Conservation (phyloP, 2,888 invertebrate genomes). For the Heterodera filipjevi region DNA sequence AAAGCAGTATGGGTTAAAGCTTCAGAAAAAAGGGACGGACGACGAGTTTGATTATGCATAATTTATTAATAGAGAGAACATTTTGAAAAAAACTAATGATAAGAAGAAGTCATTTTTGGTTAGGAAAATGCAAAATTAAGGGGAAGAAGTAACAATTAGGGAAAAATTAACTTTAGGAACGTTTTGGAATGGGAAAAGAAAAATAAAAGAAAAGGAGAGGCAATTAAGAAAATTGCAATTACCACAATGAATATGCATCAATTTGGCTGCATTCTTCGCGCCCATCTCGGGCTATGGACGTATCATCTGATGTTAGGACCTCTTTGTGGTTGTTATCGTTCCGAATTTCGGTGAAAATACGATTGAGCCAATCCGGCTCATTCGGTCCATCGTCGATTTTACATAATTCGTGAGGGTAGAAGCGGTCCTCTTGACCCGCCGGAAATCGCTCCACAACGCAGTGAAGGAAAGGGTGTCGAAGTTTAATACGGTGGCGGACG, state of each 20-base stretch:
- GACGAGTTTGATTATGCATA: background rate
- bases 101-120: too few species aligned
- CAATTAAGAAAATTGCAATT: background rate
- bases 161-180: background rate
- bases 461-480: background rate
- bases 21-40: background rate
- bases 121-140: background rate
- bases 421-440: background rate
- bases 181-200: background rate
- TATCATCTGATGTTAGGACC: too few species aligned
- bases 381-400: background rate
- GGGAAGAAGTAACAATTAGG: background rate
- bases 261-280: background rate
- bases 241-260: background rate
- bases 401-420: background rate
- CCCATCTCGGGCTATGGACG: too few species aligned
- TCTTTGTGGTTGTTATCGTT: background rate
- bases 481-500: background rate
- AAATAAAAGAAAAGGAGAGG: background rate
- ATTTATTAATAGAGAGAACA: too few species aligned
- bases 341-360: background rate
- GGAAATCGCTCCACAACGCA: constrained; percentile 10
- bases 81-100: too few species aligned
- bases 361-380: background rate
- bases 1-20: background rate